Percentiles rank a stretch among this genome's conserved stretches.
These are phyloP conservation scores for Xanthorhoe designata DNA, from an alignment of 2,888 invertebrate genomes.

Conservation along the genomic window DNA sequence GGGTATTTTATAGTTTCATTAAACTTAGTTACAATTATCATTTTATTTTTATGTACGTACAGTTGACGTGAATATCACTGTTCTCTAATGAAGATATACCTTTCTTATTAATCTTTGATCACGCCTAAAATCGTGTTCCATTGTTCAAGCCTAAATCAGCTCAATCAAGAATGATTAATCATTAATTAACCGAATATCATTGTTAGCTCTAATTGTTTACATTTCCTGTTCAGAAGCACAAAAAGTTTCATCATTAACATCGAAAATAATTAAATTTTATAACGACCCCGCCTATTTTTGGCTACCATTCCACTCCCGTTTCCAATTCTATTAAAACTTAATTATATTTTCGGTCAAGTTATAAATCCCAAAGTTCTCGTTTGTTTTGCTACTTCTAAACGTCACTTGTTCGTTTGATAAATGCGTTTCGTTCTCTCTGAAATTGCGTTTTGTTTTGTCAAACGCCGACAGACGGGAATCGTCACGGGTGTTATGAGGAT, in stretches of 20 bases:
- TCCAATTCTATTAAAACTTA: constrained; percentile 85
- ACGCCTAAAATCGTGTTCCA: constrained; percentile 1
- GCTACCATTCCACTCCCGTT: constrained; percentile 84
- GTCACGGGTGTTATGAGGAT: constrained; percentile 54
- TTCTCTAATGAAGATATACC: not conserved
- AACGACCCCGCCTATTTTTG: constrained; percentile 85
- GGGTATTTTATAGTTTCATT: no score
- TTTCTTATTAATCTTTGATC: constrained; percentile 1
- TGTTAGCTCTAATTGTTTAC: constrained; percentile 71
- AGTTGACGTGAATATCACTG: not conserved
- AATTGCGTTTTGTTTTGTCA: constrained; percentile 74
- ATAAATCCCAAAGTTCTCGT: constrained; percentile 77
- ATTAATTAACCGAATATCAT: constrained; percentile 45
- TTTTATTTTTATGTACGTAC: no score
- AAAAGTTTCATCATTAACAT: constrained; percentile 76
- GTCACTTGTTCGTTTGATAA: constrained; percentile 83
- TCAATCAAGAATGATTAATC: constrained; percentile 38
- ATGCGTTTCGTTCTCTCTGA: constrained; percentile 73
- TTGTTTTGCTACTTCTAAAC: constrained; percentile 84
- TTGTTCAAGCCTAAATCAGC: constrained; percentile 11
- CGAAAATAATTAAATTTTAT: constrained; percentile 83
- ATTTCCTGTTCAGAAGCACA: constrained; percentile 70
- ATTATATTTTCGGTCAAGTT: constrained; percentile 81
- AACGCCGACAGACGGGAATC: constrained; percentile 70
- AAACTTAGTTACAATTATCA: no score